Conservation (phyloP, 2,888 invertebrate genomes). For the Orgyia antiqua region DNA sequence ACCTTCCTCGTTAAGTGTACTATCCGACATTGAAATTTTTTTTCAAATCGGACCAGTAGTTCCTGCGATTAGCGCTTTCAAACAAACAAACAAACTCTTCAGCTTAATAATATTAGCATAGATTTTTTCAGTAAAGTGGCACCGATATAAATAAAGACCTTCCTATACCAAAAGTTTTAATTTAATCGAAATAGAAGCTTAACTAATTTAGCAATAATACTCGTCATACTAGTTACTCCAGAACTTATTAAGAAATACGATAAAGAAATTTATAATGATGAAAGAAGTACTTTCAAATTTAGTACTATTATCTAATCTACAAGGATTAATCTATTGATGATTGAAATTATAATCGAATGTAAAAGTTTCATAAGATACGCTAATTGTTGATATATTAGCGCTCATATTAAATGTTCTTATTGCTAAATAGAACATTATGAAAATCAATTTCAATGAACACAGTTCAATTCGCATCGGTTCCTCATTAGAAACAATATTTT, state of each 20-base stretch:
- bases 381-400: constrained; percentile 2
- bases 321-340: not conserved
- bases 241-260: not conserved
- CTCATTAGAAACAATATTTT: not conserved
- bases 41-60: too few relatives aligned
- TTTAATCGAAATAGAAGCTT: too few relatives aligned
- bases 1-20: too few relatives aligned
- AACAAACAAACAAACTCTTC: too few relatives aligned
- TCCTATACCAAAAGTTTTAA: too few relatives aligned
- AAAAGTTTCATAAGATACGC: constrained; percentile 4
- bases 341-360: not conserved
- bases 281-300: not conserved
- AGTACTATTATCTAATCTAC: not conserved
- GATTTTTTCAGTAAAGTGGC: too few relatives aligned
- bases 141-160: too few relatives aligned
- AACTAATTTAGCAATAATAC: too few relatives aligned
- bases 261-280: not conserved
- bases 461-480: not conserved
- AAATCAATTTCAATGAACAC: not conserved
- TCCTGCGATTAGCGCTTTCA: too few relatives aligned
- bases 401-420: not conserved
- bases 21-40: too few relatives aligned
- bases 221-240: too few relatives aligned
- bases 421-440: not conserved
- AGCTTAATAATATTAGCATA: too few relatives aligned